Evolutionary conservation across 2,888 invertebrate species (phyloP), one percentile per base, ranked within the genome.

Genomic region (Aleiodes alternator): DNA sequence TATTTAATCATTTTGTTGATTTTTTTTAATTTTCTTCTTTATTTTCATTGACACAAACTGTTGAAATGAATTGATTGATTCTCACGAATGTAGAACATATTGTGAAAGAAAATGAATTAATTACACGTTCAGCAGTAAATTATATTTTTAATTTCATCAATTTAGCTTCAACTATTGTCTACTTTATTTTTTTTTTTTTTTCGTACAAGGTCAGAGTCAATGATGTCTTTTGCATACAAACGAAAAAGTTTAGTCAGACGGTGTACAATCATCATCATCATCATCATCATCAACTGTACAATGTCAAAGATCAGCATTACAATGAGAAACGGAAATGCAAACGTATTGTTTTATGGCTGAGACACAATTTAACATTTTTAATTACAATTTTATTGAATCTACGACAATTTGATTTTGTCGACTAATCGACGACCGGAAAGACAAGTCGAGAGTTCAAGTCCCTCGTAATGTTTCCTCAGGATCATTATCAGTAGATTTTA

Each of bases 141-240:
- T 23, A 23, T 23, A 23, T 23, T 1, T 23, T 23, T 2, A 23
- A 23, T 23, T 23, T 2, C 23, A 23, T 23, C 23, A 23, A 43
- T 38, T 43, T 43, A 9, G 23, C 1, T 68, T 68, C 4, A n/a
- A 12, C 48, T 68, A n/a, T 50, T 59, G 38, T 69, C 68, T 69
- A 51, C 16, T 29, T 29, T 77, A 73, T 80, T 81, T 23, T 81
- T 79, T 73, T 29, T 77, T 75, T 80, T 81, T 23, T 81, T 79
- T 73, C 72, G 78, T 77, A 78, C 80, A 81, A 80, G 81, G 79
- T 81, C 81, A 80, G 78, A 80, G 79, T 80, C 80, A 80, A 78
- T 78, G 75, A 78, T 72, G 68, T 75, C 64, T 70, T 81, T 78
- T 79, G 78, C 78, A 81, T 79, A 81, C 78, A 81, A 80, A 79